phyloP scores from a whole-genome alignment of 2,113 vertebrate genomes.

The Chunga burmeisteri region DNA sequence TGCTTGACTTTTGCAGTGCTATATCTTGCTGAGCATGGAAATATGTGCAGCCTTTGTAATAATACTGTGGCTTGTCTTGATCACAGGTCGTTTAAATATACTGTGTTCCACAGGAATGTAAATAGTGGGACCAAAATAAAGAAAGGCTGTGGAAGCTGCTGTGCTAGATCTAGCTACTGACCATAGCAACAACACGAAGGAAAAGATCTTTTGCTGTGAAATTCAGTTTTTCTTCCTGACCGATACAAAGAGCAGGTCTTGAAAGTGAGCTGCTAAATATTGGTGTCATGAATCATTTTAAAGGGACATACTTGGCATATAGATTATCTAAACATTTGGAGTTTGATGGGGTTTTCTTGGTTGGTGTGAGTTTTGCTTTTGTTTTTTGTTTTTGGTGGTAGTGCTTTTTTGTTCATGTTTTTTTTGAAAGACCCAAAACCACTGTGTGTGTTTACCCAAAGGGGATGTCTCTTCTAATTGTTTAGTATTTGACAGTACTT shows the following conservation, averaged over 20 bases:
- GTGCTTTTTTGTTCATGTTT: no score
- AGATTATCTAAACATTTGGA: not conserved
- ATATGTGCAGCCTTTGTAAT: not conserved
- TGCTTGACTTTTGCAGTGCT: not conserved
- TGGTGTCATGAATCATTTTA: not conserved
- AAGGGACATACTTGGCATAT: not conserved
- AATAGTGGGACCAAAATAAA: not conserved
- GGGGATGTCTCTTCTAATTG: not conserved
- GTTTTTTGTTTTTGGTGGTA: not conserved
- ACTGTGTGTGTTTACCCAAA: not conserved
- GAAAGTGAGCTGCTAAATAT: not conserved
- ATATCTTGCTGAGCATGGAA: not conserved
- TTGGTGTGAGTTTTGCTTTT: not conserved
- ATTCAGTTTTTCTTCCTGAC: not conserved
- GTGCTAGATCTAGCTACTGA: not conserved
- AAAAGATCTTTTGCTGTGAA: not conserved
- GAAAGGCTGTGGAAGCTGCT: not conserved
- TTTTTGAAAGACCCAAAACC: not conserved
- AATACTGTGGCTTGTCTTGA: not conserved
- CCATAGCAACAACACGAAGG: not conserved
- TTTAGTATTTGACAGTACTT: not conserved
- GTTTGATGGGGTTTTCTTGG: not conserved
- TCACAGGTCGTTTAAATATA: not conserved
- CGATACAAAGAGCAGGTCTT: not conserved
- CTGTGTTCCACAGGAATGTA: not conserved